phyloP scores from a whole-genome alignment of 2,113 vertebrate genomes.

The Ochotona princeps region DNA sequence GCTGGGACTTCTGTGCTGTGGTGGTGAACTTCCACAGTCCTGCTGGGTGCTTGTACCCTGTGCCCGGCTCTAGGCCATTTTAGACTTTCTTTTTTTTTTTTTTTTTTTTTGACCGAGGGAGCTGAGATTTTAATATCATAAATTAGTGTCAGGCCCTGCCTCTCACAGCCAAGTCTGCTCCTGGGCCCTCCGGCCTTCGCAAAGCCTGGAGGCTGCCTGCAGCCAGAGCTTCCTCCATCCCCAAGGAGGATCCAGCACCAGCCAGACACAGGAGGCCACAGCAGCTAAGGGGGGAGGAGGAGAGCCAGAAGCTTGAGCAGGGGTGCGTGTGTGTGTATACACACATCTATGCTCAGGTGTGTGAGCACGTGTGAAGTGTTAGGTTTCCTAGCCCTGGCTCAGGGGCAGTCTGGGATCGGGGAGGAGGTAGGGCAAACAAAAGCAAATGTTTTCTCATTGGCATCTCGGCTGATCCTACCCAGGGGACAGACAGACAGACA shows the following conservation, averaged over 20 bases:
- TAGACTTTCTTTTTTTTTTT: too few species aligned
- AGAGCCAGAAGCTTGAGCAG: constrained; percentile 47
- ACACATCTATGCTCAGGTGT: neutral
- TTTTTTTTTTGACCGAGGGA: too few species aligned
- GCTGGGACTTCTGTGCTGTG: neutral
- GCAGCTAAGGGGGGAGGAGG: constrained; percentile 45
- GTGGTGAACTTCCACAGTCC: neutral
- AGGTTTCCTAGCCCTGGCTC: constrained; percentile 54
- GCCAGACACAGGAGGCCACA: constrained; percentile 61
- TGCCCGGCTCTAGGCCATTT: neutral
- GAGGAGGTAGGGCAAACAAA: constrained; percentile 60
- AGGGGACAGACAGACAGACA: constrained; percentile 31
- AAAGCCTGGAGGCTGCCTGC: constrained; percentile 74
- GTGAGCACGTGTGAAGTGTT: constrained; percentile 42
- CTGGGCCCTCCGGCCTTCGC: constrained; percentile 54
- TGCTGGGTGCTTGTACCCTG: neutral
- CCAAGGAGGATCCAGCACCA: constrained; percentile 72
- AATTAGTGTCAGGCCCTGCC: constrained; percentile 42
- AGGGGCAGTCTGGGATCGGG: constrained; percentile 4
- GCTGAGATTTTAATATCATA: constrained; percentile 76
- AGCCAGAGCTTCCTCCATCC: constrained; percentile 67
- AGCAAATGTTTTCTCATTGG: constrained; percentile 43
- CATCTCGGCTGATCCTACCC: constrained; percentile 18
- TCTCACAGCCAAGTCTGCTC: constrained; percentile 15
- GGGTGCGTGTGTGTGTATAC: neutral